Percentiles rank a stretch among this genome's conserved stretches.
Conservation (phyloP, 2,113 vertebrate genomes). For the Ciconia maguari region DNA sequence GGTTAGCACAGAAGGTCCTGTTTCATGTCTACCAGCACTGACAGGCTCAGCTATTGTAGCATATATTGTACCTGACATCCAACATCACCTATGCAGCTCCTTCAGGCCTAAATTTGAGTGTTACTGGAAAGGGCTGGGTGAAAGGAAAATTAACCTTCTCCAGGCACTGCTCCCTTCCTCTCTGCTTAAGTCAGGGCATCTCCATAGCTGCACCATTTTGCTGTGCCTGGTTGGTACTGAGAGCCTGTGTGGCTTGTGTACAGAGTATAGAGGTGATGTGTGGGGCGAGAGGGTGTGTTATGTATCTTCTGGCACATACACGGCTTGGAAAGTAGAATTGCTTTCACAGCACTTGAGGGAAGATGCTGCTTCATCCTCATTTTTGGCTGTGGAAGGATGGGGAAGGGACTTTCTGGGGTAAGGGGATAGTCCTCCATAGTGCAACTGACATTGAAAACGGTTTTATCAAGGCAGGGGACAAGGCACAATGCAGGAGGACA, state of each 20-base stretch:
- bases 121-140: neutral
- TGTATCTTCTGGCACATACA: neutral
- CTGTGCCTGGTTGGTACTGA: neutral
- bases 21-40: neutral
- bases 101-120: neutral
- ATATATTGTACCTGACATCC: neutral
- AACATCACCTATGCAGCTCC: neutral
- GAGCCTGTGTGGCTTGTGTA: no score
- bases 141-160: neutral
- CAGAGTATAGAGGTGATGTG: neutral
- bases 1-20: neutral
- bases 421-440: neutral
- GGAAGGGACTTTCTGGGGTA: neutral
- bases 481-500: neutral
- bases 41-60: neutral
- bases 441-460: neutral
- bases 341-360: neutral
- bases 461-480: neutral
- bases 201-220: neutral
- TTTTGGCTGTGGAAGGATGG: neutral
- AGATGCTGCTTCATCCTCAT: neutral
- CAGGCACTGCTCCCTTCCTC: neutral
- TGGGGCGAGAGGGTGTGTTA: neutral
- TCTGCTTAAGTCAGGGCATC: neutral
- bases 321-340: neutral